Percentiles rank a stretch among this genome's conserved stretches.
phyloP scores from a whole-genome alignment of 1,140 invertebrate genomes.

The Calycopis cecrops region DNA sequence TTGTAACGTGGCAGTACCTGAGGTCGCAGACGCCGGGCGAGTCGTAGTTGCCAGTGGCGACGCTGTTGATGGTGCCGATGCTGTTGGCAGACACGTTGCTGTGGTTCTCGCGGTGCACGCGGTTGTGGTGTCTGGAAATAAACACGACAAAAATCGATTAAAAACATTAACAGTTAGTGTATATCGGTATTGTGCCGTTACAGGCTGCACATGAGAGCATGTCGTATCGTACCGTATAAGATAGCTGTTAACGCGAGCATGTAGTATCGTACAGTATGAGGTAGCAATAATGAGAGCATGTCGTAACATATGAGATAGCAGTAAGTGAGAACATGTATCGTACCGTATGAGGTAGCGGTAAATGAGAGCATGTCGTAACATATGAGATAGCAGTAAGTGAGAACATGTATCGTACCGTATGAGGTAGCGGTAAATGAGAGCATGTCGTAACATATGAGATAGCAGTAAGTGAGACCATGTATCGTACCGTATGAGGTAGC shows the following conservation, averaged over 20 bases:
- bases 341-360: conserved; percentile 84
- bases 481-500: conserved; percentile 81
- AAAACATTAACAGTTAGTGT: conserved; percentile 4
- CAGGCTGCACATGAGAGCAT: too few relatives aligned
- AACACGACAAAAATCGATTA: not conserved
- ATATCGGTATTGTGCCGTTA: too few relatives aligned
- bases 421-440: conserved; percentile 79
- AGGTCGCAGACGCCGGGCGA: conserved; percentile 71
- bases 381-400: conserved; percentile 83
- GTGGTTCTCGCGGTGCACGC: conserved; percentile 79
- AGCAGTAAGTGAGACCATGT: conserved; percentile 74
- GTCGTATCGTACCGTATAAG: not conserved
- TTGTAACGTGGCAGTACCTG: too few relatives aligned
- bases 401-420: conserved; percentile 72
- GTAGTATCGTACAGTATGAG: not conserved
- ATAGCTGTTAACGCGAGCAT: not conserved
- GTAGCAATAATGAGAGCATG: not conserved
- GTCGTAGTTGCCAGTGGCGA: conserved; percentile 64
- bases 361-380: conserved; percentile 49
- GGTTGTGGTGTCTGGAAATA: conserved; percentile 77
- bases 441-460: conserved; percentile 78
- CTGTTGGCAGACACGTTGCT: conserved; percentile 73
- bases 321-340: too few relatives aligned
- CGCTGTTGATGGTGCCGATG: conserved; percentile 63
- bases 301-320: too few relatives aligned